Base-by-base conservation (phyloP, 2,797 vertebrate genomes). In the Manis javanica region DNA sequence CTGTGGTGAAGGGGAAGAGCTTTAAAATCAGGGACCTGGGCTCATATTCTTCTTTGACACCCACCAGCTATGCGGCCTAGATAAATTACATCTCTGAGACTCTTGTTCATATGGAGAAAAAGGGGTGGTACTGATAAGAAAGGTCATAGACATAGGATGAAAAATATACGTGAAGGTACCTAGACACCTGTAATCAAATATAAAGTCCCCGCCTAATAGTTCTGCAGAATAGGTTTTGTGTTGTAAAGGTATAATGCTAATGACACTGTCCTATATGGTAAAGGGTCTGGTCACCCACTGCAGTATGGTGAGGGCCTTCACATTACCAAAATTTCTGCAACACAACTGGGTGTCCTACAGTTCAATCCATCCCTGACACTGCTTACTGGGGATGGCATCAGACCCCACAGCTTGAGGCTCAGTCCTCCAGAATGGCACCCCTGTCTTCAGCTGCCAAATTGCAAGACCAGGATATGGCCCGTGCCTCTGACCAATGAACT, bases 1-100 rank as follows among this genome's bases (percentile, higher is more conserved):
- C 8, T 7, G 1, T 31, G 78, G 18, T 46, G 0, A 4, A 57
- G 1, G 51, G 9, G 55, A 63, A 37, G 31, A 16, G 34, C 1
- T 19, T 23, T 24, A 26, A 1, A 3, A 2, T 55, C 53, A 55
- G 21, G 42, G 39, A 61, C 82, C 63, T 14, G 13, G 6, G 8
- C 51, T 53, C 69, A 19, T 9, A 15, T 21, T 61, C 12, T 61
- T 34, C 29, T 15, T 78, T 46, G 26, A 21, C 64, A 6, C 34
- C 31, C 42, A 7, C n/a, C 15, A 18, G 46, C 11, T 7, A 12
- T 29, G 15, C 34, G 29, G 29, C 2, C 16, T 34, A 12, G 23
- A 14, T 23, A 64, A 55, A 37, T 14, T 21, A 9, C 31, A 16
- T 23, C 19, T 23, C 13, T 16, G 21, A 42, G 10, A 15, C 34